These are phyloP conservation scores for Anisognathus igniventris DNA, from an alignment of 2,797 vertebrate genomes.

Conservation along the genomic window DNA sequence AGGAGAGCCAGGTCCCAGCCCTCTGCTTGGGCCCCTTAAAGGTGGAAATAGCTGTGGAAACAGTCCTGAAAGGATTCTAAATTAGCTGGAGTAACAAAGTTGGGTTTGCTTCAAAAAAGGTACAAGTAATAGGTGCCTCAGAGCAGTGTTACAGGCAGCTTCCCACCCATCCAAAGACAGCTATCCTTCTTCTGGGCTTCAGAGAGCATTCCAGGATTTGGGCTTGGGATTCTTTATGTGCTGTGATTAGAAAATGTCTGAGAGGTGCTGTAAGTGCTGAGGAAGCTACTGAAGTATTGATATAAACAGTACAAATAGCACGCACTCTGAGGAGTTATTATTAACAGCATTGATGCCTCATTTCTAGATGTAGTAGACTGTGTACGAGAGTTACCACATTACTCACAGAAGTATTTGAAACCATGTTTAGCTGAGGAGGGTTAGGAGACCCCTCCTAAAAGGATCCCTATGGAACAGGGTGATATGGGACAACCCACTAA, in stretches of 20 bases:
- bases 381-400: background rate
- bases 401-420: background rate
- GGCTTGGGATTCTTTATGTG: background rate
- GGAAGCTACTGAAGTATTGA: background rate
- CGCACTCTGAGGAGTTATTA: background rate
- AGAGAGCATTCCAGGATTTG: background rate
- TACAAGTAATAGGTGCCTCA: background rate
- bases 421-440: background rate
- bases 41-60: background rate
- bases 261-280: background rate
- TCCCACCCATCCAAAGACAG: background rate
- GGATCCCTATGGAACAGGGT: background rate
- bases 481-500: background rate
- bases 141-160: background rate
- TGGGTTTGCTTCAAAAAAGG: background rate
- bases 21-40: background rate
- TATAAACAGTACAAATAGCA: background rate
- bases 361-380: background rate
- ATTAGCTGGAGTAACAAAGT: background rate
- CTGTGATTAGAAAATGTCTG: background rate
- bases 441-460: background rate
- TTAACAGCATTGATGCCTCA: background rate
- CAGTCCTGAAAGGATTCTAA: background rate
- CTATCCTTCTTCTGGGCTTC: background rate
- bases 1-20: background rate